Evolutionary conservation across 2,888 invertebrate species (phyloP).

Genomic region (Timema podura): DNA sequence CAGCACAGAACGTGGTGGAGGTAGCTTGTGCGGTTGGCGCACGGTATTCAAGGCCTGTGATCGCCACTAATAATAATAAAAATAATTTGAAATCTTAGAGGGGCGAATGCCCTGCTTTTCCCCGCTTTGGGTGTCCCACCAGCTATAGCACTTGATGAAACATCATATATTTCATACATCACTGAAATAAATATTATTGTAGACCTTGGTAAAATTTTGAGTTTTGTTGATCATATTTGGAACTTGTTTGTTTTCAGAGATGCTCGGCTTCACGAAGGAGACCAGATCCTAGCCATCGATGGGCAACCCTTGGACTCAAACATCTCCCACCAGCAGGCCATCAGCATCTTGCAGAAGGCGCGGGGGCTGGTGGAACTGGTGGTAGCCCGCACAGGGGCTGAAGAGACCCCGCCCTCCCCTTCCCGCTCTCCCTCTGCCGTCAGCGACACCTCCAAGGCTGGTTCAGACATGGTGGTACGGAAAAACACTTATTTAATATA

Average conservation of each 20-base stretch:
- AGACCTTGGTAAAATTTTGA: neutral
- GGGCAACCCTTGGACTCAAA: slow-evolving; percentile 71
- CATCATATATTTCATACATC: no score
- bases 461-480: slow-evolving; percentile 65
- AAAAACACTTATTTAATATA: no score
- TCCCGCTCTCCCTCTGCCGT: slow-evolving; percentile 57
- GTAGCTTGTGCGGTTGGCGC: no score
- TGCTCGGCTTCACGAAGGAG: slow-evolving; percentile 69
- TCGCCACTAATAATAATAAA: no score
- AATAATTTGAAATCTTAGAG: no score
- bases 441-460: slow-evolving; percentile 63
- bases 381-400: slow-evolving; percentile 46
- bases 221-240: neutral
- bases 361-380: slow-evolving; percentile 65
- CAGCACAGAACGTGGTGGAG: no score
- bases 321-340: slow-evolving; percentile 80
- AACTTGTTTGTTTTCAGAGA: slow-evolving; percentile 49
- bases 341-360: slow-evolving; percentile 69
- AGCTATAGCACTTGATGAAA: no score
- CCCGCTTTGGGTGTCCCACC: no score
- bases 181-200: no score
- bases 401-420: slow-evolving; percentile 37
- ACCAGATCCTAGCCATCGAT: slow-evolving; percentile 81
- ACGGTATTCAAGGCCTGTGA: no score
- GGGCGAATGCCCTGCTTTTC: no score